Conservation (phyloP, 1,140 invertebrate genomes). For the Tetragnatha versicolor region DNA sequence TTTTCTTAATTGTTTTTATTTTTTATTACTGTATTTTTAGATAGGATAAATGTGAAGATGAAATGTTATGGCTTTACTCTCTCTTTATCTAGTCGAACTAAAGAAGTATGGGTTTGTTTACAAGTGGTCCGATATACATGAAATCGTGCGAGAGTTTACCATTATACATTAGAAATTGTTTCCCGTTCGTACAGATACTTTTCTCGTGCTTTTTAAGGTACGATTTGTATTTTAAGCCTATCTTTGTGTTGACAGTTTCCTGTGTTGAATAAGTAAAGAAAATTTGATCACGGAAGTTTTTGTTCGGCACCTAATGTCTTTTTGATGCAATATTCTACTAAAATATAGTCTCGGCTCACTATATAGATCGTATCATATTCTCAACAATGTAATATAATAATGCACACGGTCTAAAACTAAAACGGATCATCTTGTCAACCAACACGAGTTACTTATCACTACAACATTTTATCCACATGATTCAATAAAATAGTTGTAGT, state of each 20-base stretch:
- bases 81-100: slow-evolving; percentile 1
- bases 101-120: slow-evolving; percentile 24
- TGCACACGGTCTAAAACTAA: no score
- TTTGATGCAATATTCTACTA: background rate
- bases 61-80: slow-evolving; percentile 31
- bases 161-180: background rate
- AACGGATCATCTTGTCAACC: no score
- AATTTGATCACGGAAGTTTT: background rate
- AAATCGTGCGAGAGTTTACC: background rate
- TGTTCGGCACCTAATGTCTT: background rate
- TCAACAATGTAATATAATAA: background rate
- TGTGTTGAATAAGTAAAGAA: slow-evolving; percentile 10
- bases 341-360: background rate
- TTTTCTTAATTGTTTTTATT: background rate
- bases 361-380: no score
- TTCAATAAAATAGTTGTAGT: no score
- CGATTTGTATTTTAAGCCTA: slow-evolving; percentile 34
- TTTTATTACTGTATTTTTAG: slow-evolving; percentile 6
- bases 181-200: background rate
- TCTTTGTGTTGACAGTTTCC: slow-evolving; percentile 14
- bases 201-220: slow-evolving; percentile 26
- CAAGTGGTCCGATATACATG: background rate
- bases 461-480: no score
- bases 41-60: slow-evolving; percentile 8
- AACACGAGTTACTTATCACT: no score